These are phyloP conservation scores for Ormyrus thymus DNA, from an alignment of 2,888 invertebrate genomes.

Conservation along the genomic window DNA sequence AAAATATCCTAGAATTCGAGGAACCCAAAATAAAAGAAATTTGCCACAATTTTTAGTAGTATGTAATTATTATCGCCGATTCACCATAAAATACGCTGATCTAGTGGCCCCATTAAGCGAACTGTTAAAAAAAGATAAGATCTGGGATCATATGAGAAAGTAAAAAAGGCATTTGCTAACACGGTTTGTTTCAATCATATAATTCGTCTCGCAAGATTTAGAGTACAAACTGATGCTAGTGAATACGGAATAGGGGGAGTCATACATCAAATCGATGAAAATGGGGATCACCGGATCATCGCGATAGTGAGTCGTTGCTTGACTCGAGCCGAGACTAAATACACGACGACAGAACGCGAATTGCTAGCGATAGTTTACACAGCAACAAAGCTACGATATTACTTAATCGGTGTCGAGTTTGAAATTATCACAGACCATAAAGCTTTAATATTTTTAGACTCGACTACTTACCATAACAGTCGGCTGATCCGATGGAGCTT, in stretches of 20 bases:
- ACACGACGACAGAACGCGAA: slow-evolving; percentile 5
- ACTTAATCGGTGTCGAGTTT: slow-evolving; percentile 5
- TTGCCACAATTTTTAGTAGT: neutral
- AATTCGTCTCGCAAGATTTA: neutral
- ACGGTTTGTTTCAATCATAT: neutral
- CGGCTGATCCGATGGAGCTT: neutral
- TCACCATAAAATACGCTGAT: too few relatives aligned
- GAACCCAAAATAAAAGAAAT: neutral
- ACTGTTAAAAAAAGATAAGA: too few relatives aligned
- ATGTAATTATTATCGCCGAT: too few relatives aligned
- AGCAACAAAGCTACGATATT: neutral
- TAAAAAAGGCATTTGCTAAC: neutral
- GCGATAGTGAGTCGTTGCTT: slow-evolving; percentile 1
- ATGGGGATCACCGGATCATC: neutral
- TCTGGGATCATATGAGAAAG: neutral
- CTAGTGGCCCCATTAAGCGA: too few relatives aligned
- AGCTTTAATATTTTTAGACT: neutral
- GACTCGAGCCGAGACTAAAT: slow-evolving; percentile 4
- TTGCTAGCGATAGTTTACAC: slow-evolving; percentile 5
- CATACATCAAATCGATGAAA: neutral
- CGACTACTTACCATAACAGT: neutral
- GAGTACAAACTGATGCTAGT: neutral
- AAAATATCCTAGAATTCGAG: neutral
- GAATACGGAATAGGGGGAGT: neutral
- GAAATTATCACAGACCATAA: slow-evolving; percentile 9